Base-by-base conservation (phyloP, 2,113 vertebrate genomes). In the Procapra przewalskii region DNA sequence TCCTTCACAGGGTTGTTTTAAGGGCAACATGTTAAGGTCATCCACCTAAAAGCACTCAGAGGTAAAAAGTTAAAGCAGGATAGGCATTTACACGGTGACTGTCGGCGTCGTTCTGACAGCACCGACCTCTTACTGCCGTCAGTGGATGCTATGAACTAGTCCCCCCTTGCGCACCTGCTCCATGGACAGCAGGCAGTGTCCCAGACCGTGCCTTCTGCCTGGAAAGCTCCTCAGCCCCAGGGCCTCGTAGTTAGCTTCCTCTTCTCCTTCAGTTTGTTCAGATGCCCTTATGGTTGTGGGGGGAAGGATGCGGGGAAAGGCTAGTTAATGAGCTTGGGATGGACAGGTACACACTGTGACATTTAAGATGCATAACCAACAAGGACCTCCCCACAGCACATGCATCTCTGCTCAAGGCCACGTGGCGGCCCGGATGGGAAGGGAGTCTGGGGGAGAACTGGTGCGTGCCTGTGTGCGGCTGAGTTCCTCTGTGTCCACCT, bases 381-480 rank as follows among this genome's bases (percentile, higher is more conserved):
- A 25, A 7, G 21, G 36, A 13, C 71, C 23, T 77, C 11, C 71
- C 40, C 4, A 27, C 23, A 43, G 71, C 71, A 43, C 12, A 27
- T 5, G 71, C 23, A 43, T 25, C 36, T 77, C 71, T 14, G 71
- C 23, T 77, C 71, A 27, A 5, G 1, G 15, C 7, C 6, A 12
- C 14, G 71, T 14, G 23, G 71, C 23, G 3, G 71, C 71, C 40
- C 43, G 36, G 71, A 43, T 7, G 71, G 71, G 21, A 43, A 10
- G 23, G 40, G 6, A 77, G 71, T 4, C 3, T 43, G 36, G 23
- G 36, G 71, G 71, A 43, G 40, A 27, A 12, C 0, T 1, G 71
- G 4, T 4, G 0, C 23, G 0, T 7, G 71, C 23, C 0, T 8
- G 12, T 14, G 36, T 13, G 6, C 3, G 5, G 36, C 36, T 40